A percentile compares a stretch with the other conserved stretches of the same genome.
These are phyloP conservation scores for Enhydra lutris DNA, from an alignment of 2,113 vertebrate species.

Conservation along the genomic window DNA sequence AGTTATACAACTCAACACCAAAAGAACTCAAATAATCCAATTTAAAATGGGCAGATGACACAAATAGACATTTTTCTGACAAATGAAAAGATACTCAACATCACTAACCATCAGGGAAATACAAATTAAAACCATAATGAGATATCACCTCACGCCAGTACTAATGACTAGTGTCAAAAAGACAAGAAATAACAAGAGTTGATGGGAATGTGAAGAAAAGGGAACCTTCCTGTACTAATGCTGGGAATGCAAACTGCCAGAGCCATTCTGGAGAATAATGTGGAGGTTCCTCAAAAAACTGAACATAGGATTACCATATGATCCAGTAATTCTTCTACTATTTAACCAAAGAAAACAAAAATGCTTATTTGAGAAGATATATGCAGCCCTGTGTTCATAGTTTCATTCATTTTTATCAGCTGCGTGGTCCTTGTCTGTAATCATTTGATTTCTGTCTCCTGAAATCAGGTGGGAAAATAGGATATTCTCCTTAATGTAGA, in stretches of 20 bases:
- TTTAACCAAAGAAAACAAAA: not conserved
- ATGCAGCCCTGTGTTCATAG: not conserved
- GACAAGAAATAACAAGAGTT: not conserved
- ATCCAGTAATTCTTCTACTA: not conserved
- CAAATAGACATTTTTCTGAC: not conserved
- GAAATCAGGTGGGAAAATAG: not conserved
- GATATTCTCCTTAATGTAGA: not conserved
- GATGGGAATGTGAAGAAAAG: not conserved
- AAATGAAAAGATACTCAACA: not conserved
- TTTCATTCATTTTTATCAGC: not conserved
- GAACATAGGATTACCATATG: not conserved
- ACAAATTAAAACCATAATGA: not conserved
- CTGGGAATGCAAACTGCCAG: not conserved
- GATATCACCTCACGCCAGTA: not conserved
- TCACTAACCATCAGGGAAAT: not conserved
- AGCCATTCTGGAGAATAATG: not conserved
- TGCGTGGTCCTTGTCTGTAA: not conserved
- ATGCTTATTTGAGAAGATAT: not conserved
- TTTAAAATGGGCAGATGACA: not conserved
- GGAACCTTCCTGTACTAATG: not conserved
- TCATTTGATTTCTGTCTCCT: not conserved
- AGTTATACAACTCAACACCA: not conserved
- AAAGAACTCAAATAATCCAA: not conserved
- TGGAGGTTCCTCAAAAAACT: not conserved
- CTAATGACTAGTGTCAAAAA: not conserved